Evolutionary conservation across 2,113 vertebrate genomes (phyloP).

Genomic region (Rhagologus leucostigma): DNA sequence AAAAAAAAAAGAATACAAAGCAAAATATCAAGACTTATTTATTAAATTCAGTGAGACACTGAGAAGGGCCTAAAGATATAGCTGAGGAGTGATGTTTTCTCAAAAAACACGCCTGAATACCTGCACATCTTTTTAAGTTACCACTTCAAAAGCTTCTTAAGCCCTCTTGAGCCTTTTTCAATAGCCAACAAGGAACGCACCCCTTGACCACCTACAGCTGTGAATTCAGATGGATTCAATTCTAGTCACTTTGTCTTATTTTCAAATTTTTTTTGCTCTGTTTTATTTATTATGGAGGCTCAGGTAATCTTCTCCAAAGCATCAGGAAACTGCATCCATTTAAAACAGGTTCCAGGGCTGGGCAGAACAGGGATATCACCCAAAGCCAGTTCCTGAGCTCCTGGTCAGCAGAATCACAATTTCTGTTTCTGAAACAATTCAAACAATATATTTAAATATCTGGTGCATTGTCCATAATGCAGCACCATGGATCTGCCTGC

Average conservation of each 20-base stretch:
- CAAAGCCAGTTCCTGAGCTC: not conserved
- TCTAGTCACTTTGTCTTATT: not conserved
- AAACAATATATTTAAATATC: not conserved
- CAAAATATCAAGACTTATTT: not conserved
- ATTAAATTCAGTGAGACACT: not conserved
- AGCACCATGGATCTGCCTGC: not conserved
- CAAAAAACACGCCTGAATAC: not conserved
- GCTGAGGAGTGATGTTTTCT: not conserved
- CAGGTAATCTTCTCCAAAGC: not conserved
- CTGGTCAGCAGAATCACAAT: not conserved
- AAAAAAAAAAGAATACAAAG: not conserved
- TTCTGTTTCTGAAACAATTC: not conserved
- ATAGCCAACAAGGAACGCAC: fast-evolving
- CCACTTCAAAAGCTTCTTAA: not conserved
- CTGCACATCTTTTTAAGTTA: not conserved
- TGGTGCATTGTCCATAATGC: not conserved
- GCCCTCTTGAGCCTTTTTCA: not conserved
- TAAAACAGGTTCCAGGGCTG: not conserved
- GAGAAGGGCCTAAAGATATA: not conserved
- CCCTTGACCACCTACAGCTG: not conserved
- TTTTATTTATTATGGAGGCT: not conserved
- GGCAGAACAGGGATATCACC: not conserved
- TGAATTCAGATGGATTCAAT: not conserved
- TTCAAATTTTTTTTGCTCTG: not conserved
- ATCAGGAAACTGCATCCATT: not conserved